These are phyloP conservation scores for Toxonevra muliebris DNA, from an alignment of 2,888 invertebrate species.

Conservation along the genomic window DNA sequence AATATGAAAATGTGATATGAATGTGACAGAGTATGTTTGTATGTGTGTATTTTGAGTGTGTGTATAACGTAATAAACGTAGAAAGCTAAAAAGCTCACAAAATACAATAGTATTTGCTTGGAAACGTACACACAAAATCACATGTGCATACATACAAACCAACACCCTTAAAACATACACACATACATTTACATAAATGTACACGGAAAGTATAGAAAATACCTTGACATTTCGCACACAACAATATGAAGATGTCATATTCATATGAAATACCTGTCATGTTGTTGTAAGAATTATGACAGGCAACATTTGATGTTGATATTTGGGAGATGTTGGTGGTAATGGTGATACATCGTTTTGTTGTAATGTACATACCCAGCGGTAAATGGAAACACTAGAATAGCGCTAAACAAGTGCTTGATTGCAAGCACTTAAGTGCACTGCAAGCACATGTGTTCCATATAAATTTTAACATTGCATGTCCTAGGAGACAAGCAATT, in stretches of 20 bases:
- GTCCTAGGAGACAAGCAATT: no score
- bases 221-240: conserved; percentile 10
- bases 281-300: conserved; percentile 20
- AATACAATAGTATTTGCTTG: not conserved
- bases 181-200: no score
- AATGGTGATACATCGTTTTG: not conserved
- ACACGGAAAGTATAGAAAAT: not conserved
- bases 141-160: no score
- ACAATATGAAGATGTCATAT: conserved; percentile 16
- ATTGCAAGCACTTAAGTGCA: no score
- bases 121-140: no score
- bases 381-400: no score
- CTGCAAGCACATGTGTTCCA: no score
- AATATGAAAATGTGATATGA: not conserved
- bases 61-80: not conserved
- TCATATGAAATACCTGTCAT: conserved; percentile 13
- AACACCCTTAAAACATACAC: no score
- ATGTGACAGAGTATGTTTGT: not conserved
- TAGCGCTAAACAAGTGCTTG: no score
- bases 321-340: not conserved
- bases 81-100: not conserved
- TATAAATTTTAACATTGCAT: no score
- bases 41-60: not conserved
- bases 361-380: no score
- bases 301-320: not conserved